phyloP scores from a whole-genome alignment of 2,113 vertebrate species.

The Isurus oxyrinchus region DNA sequence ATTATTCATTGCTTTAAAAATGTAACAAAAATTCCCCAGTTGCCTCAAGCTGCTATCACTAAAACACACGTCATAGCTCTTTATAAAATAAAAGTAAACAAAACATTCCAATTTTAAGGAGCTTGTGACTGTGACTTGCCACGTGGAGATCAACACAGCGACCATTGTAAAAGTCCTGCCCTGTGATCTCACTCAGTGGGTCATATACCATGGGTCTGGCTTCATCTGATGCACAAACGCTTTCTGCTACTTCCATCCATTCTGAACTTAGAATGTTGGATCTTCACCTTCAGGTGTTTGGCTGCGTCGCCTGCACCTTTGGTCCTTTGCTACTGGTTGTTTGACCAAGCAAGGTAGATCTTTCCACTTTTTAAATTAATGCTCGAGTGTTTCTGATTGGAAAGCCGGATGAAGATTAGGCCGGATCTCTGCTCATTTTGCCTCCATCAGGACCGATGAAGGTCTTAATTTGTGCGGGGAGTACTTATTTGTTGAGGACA shows the following conservation, averaged over 20 bases:
- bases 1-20: neutral
- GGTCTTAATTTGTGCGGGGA: no score
- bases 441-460: no score
- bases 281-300: neutral
- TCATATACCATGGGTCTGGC: neutral
- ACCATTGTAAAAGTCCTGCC: neutral
- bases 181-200: neutral
- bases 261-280: neutral
- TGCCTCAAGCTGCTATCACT: neutral
- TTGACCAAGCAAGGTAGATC: no score
- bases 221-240: neutral
- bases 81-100: neutral
- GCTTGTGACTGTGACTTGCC: neutral
- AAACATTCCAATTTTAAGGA: neutral
- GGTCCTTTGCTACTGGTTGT: neutral
- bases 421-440: no score
- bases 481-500: no score
- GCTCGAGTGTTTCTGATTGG: no score
- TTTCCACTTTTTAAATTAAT: no score
- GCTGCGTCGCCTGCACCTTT: neutral
- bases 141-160: no score
- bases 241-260: neutral
- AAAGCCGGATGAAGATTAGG: no score
- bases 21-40: neutral
- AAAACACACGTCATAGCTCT: neutral